Percentiles rank a stretch among this genome's conserved stretches.
Evolutionary conservation across 2,888 invertebrate species (phyloP).

Genomic region (Carterocephalus palaemon): DNA sequence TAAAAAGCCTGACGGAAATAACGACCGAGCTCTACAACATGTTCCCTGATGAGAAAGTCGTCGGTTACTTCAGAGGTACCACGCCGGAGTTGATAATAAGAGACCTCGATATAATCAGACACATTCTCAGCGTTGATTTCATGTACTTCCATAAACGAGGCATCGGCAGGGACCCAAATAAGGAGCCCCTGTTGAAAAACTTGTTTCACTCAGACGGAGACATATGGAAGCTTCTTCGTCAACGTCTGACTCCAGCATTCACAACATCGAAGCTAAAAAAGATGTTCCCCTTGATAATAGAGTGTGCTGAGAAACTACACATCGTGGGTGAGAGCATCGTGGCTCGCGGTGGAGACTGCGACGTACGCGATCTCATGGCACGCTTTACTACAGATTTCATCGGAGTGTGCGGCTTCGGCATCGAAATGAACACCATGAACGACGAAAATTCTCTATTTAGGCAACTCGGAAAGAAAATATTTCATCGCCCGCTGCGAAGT

Average conservation of each 20-base stretch:
- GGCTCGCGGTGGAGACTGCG: constrained; percentile 32
- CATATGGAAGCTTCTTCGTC: too few relatives aligned
- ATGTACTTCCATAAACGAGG: constrained; percentile 32
- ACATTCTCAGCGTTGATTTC: constrained; percentile 32
- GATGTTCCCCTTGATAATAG: constrained; percentile 32
- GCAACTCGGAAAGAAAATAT: constrained; percentile 37
- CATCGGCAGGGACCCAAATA: constrained; percentile 36
- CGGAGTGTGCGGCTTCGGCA: constrained; percentile 40
- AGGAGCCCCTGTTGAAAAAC: constrained; percentile 42
- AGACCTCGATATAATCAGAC: constrained; percentile 29
- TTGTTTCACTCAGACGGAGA: constrained; percentile 53
- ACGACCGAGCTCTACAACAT: constrained; percentile 16
- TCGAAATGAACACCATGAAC: constrained; percentile 40
- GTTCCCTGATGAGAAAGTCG: constrained; percentile 31
- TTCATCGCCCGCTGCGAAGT: constrained; percentile 31
- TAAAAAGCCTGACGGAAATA: background rate
- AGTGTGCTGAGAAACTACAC: constrained; percentile 27
- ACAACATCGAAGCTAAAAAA: constrained; percentile 31
- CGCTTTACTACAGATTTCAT: constrained; percentile 41
- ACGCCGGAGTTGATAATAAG: constrained; percentile 29
- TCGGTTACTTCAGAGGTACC: constrained; percentile 27
- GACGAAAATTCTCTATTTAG: constrained; percentile 45
- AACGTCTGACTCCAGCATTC: constrained; percentile 32
- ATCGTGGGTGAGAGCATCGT: constrained; percentile 21
- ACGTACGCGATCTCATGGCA: constrained; percentile 38